Evolutionary conservation across 1,140 invertebrate genomes (phyloP).

Genomic region (Drosophila ercepeae): DNA sequence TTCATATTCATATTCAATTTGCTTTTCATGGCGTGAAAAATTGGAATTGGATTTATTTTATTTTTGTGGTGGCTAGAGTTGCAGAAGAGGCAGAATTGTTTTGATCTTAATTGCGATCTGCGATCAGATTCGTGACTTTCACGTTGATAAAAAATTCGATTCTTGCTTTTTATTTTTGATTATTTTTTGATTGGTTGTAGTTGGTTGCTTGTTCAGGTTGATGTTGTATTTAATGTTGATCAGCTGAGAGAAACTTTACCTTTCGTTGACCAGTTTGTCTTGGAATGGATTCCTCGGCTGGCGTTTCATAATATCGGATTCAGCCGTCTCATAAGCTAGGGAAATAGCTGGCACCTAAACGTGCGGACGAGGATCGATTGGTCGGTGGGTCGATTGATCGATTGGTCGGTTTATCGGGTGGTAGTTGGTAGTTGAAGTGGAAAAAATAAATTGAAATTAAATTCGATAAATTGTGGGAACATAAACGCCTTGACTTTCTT

Average conservation of each 20-base stretch:
- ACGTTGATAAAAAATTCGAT: slow-evolving; percentile 19
- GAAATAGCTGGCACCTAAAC: slow-evolving; percentile 98
- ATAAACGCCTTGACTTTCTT: slow-evolving; percentile 35
- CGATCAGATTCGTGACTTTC: slow-evolving; percentile 55
- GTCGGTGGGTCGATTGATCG: slow-evolving; percentile 21
- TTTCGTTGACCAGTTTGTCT: slow-evolving; percentile 99
- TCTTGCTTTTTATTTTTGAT: slow-evolving; percentile 39
- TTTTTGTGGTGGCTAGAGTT: slow-evolving; percentile 37
- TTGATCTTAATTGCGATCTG: too few species aligned
- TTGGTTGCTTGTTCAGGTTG: slow-evolving; percentile 22
- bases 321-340: slow-evolving; percentile 99
- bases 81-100: slow-evolving; percentile 32
- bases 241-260: slow-evolving; percentile 87
- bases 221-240: slow-evolving; percentile 41
- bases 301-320: slow-evolving; percentile 99
- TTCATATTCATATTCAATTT: slow-evolving; percentile 45
- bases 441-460: slow-evolving; percentile 74
- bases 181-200: slow-evolving; percentile 25
- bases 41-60: too few species aligned
- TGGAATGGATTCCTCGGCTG: slow-evolving; percentile 97
- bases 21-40: slow-evolving; percentile 53
- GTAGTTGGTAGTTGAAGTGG: slow-evolving; percentile 51
- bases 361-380: slow-evolving; percentile 38
- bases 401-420: slow-evolving; percentile 29
- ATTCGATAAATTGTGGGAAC: slow-evolving; percentile 73